Conservation (phyloP, 2,888 invertebrate species). For the Spisula solida region DNA sequence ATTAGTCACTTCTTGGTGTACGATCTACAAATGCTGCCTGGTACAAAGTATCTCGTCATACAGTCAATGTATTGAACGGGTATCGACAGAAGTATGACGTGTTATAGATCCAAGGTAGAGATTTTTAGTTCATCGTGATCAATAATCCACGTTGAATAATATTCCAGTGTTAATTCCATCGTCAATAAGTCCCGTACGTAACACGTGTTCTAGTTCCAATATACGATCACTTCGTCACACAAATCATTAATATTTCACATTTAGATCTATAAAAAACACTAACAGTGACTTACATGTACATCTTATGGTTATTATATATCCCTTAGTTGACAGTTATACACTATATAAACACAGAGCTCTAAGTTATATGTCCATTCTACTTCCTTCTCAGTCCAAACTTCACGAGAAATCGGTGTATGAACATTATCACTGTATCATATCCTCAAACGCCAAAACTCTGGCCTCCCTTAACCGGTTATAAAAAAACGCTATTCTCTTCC, state of each 20-base stretch:
- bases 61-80: background rate
- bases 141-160: background rate
- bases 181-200: background rate
- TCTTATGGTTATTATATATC: background rate
- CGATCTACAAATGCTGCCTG: background rate
- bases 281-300: background rate
- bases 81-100: background rate
- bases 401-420: background rate
- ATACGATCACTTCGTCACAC: background rate
- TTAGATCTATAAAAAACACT: background rate
- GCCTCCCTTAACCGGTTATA: background rate
- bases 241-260: background rate
- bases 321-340: background rate
- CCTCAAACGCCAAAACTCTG: background rate
- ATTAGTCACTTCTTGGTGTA: background rate
- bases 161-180: background rate
- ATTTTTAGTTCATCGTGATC: background rate
- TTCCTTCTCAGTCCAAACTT: constrained; percentile 12
- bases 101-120: background rate
- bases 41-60: background rate
- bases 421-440: background rate
- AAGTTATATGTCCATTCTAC: background rate
- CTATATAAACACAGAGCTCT: background rate
- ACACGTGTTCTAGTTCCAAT: background rate
- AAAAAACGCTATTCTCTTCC: constrained; percentile 35